Evolutionary conservation across 2,888 invertebrate species (phyloP).

Genomic region (Atherix ibis): DNA sequence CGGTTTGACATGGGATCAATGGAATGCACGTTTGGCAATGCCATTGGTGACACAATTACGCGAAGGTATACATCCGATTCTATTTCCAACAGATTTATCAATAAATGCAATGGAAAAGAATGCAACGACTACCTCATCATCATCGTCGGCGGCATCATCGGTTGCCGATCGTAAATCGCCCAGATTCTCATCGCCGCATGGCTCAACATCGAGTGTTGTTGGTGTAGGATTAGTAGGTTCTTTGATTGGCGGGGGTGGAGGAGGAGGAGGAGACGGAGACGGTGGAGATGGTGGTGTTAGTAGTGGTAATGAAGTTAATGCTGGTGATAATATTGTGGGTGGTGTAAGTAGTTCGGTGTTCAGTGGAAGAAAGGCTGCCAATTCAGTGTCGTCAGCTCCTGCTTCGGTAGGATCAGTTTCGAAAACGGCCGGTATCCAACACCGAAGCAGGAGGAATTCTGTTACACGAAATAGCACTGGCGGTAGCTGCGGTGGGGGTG

Average conservation of each 20-base stretch:
- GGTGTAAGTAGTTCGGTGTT: too few species aligned
- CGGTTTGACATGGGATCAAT: conserved; percentile 55
- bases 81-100: conserved; percentile 32
- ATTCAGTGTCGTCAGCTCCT: too few species aligned
- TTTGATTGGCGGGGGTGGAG: conserved; percentile 12
- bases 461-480: too few species aligned
- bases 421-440: too few species aligned
- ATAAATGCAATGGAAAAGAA: conserved; percentile 24
- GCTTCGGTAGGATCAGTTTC: too few species aligned
- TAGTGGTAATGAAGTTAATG: conserved; percentile 5
- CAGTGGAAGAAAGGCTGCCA: neutral
- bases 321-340: neutral
- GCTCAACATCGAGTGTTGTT: conserved; percentile 4
- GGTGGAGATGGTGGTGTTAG: conserved; percentile 11
- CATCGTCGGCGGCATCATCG: conserved; percentile 17
- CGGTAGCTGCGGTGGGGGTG: neutral
- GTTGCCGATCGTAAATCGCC: conserved; percentile 18
- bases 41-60: conserved; percentile 46
- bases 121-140: conserved; percentile 14
- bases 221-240: conserved; percentile 9
- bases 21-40: conserved; percentile 59
- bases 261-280: conserved; percentile 11
- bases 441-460: too few species aligned
- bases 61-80: conserved; percentile 34
- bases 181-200: conserved; percentile 11